phyloP scores from a whole-genome alignment of 23 tunicate species.

The Trididemnum nubilum region DNA sequence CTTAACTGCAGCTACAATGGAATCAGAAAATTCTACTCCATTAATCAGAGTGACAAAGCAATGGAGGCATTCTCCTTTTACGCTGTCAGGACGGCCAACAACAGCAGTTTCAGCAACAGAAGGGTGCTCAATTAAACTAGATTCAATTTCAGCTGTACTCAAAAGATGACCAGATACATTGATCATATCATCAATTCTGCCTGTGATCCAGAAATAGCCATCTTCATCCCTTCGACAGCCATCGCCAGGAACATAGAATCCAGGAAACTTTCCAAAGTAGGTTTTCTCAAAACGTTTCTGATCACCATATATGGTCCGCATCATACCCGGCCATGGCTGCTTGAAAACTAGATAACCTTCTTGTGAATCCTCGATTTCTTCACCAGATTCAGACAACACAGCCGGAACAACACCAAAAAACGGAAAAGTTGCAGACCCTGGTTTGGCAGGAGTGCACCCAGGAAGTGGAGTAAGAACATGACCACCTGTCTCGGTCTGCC shows the following conservation, averaged over 20 bases:
- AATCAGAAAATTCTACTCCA: conserved; percentile 45
- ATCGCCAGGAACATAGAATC: conserved; percentile 93
- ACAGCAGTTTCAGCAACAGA: conserved; percentile 92
- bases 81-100: conserved; percentile 69
- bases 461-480: conserved; percentile 92
- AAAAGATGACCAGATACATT: conserved; percentile 89
- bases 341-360: conserved; percentile 93
- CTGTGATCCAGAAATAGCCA: conserved; percentile 93
- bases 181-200: conserved; percentile 94
- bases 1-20: conserved; percentile 41
- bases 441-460: conserved; percentile 90
- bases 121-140: conserved; percentile 68
- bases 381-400: conserved; percentile 66
- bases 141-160: conserved; percentile 91
- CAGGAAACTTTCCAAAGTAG: conserved; percentile 80
- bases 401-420: conserved; percentile 93
- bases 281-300: conserved; percentile 72
- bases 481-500: conserved; percentile 99
- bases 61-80: conserved; percentile 78
- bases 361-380: conserved; percentile 68
- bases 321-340: conserved; percentile 94
- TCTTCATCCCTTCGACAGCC: conserved; percentile 86
- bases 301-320: conserved; percentile 86
- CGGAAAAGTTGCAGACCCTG: conserved; percentile 90
- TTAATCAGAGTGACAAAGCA: conserved; percentile 84